Percentiles rank a stretch among this genome's conserved stretches.
Conservation (phyloP, 2,113 vertebrate genomes). For the Lamprologus lemairii region DNA sequence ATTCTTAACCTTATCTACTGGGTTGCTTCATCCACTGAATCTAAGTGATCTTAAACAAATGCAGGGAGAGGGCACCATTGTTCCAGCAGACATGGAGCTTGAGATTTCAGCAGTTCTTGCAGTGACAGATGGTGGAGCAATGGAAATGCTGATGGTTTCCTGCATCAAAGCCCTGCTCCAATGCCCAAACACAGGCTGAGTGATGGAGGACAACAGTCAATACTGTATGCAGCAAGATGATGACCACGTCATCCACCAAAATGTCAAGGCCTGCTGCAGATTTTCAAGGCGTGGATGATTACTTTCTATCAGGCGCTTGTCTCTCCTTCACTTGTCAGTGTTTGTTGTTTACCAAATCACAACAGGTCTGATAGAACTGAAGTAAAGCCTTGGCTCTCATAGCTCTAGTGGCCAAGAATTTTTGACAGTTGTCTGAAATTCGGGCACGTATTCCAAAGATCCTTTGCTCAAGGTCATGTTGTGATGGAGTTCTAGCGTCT, state of each 20-base stretch:
- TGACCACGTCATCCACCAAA: slow-evolving; percentile 39
- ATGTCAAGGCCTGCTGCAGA: slow-evolving; percentile 36
- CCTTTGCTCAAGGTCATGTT: background rate
- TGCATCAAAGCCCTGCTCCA: slow-evolving; percentile 33
- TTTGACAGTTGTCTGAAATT: background rate
- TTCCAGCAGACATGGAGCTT: background rate
- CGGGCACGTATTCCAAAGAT: background rate
- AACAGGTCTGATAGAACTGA: background rate
- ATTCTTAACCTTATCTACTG: background rate
- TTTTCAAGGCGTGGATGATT: slow-evolving; percentile 5
- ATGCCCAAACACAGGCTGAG: slow-evolving; percentile 36
- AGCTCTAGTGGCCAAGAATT: background rate
- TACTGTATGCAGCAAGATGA: slow-evolving; percentile 26
- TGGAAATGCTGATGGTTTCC: slow-evolving; percentile 31
- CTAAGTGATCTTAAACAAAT: background rate
- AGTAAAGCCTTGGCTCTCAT: background rate
- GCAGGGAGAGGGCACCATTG: slow-evolving; percentile 1
- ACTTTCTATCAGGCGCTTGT: background rate
- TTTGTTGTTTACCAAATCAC: background rate
- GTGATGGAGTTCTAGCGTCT: background rate
- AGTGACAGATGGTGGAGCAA: slow-evolving; percentile 37
- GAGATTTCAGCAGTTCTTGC: background rate
- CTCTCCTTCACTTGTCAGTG: background rate
- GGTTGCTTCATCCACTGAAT: background rate
- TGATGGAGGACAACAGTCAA: slow-evolving; percentile 31